Conservation (phyloP, 2,113 vertebrate species). For the Sceloporus tristichus region DNA sequence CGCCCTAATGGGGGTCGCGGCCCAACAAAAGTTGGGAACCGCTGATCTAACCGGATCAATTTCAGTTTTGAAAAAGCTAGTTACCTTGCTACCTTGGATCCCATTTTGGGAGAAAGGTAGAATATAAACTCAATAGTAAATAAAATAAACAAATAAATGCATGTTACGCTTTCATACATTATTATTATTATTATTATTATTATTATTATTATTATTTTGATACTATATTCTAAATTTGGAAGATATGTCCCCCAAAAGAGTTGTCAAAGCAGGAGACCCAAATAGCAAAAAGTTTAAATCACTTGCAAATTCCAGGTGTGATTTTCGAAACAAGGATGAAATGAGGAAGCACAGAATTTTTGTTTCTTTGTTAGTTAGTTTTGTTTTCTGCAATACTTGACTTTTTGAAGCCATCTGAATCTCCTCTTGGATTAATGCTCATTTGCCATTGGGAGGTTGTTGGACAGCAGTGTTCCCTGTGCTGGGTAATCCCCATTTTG, state of each 20-base stretch:
- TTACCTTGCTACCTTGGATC: too few species aligned
- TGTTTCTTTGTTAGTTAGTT: too few species aligned
- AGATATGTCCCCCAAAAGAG: background rate
- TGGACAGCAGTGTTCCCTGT: background rate
- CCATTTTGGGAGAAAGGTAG: too few species aligned
- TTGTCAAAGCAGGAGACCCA: background rate
- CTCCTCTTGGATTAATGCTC: background rate
- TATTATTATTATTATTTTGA: background rate
- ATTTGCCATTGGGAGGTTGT: too few species aligned
- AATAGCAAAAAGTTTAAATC: background rate
- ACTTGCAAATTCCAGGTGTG: background rate
- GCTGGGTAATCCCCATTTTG: background rate
- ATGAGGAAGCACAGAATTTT: background rate
- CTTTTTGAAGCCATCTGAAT: background rate
- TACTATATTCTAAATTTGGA: background rate
- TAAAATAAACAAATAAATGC: too few species aligned
- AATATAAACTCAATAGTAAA: too few species aligned
- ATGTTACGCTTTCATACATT: too few species aligned
- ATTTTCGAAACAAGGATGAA: background rate
- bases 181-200: too few species aligned
- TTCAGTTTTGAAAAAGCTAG: background rate
- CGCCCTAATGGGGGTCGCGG: too few species aligned
- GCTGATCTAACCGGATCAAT: too few species aligned
- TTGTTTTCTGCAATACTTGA: too few species aligned
- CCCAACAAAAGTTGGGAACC: too few species aligned